phyloP scores from a whole-genome alignment of 2,797 vertebrate genomes.

The Chelidonichthys spinosus region DNA sequence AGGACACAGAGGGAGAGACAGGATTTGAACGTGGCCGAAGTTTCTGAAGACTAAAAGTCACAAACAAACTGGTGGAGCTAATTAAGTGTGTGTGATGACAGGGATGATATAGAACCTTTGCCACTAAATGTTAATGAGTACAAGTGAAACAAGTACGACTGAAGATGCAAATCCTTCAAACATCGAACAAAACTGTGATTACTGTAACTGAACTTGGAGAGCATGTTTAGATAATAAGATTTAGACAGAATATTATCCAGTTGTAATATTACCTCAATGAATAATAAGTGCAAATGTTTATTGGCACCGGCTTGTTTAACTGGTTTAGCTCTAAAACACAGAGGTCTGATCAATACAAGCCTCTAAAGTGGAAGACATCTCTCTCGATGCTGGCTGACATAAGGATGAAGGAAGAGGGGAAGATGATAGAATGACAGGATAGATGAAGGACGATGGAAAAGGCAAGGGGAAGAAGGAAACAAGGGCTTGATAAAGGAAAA shows the following conservation, averaged over 20 bases:
- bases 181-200: constrained; percentile 18
- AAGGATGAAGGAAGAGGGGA: neutral
- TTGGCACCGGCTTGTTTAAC: constrained; percentile 27
- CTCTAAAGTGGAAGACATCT: constrained; percentile 15
- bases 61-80: constrained; percentile 33
- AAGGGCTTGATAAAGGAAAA: neutral
- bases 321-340: constrained; percentile 36
- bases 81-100: constrained; percentile 3
- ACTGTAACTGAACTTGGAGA: constrained; percentile 15
- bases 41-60: constrained; percentile 51
- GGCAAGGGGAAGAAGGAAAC: neutral
- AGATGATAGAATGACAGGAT: neutral
- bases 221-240: constrained; percentile 1
- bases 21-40: constrained; percentile 48
- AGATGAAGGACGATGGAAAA: neutral
- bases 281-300: constrained; percentile 30
- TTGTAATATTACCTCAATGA: constrained; percentile 18
- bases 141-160: constrained; percentile 19
- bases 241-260: neutral
- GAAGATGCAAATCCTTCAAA: constrained; percentile 7
- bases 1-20: constrained; percentile 41
- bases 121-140: constrained; percentile 20
- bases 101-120: neutral
- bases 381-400: constrained; percentile 3
- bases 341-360: constrained; percentile 29